Conservation (phyloP, 1,140 invertebrate species). For the Diorhabda carinulata region DNA sequence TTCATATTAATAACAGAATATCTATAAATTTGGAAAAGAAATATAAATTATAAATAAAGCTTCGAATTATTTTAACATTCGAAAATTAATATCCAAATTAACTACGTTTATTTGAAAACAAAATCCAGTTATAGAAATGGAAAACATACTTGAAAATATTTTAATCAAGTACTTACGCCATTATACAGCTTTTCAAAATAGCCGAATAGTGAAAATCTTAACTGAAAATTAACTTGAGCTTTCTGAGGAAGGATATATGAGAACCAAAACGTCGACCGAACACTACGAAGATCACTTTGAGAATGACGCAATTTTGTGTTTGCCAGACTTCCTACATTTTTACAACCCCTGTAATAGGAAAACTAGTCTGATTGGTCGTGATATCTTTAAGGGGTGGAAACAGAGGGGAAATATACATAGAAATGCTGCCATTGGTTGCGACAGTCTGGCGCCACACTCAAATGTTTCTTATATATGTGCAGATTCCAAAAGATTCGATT, state of each 20-base stretch:
- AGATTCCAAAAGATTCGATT: conserved; percentile 6
- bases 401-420: neutral
- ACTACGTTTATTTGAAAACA: no score
- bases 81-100: no score
- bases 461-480: conserved; percentile 18
- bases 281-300: conserved; percentile 13
- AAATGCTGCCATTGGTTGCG: conserved; percentile 13
- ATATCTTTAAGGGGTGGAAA: neutral
- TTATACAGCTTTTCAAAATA: neutral
- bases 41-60: no score
- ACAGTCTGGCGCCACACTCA: conserved; percentile 17
- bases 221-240: conserved; percentile 1
- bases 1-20: no score
- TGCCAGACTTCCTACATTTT: conserved; percentile 11
- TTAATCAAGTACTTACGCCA: conserved; percentile 6
- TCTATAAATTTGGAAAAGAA: no score
- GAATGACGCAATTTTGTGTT: conserved; percentile 22
- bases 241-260: conserved; percentile 7
- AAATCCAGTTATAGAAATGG: no score
- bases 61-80: no score
- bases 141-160: no score
- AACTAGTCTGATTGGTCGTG: conserved; percentile 9
- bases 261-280: conserved; percentile 14
- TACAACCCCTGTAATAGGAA: conserved; percentile 11
- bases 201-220: neutral